Conservation (phyloP, 2,797 vertebrate species). For the Clarias pachynema region DNA sequence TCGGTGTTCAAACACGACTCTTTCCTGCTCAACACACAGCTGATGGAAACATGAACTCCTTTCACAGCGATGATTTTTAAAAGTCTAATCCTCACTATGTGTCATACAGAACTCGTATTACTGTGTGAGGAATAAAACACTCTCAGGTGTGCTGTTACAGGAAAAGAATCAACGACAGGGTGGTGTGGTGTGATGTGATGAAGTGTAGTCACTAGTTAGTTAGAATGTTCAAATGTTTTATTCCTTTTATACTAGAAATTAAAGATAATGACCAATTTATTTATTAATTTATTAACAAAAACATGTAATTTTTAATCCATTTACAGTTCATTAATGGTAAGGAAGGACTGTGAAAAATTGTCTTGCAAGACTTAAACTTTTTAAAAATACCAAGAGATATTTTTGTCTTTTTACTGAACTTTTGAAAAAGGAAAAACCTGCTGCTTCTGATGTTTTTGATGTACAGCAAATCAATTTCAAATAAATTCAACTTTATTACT, state of each 20-base stretch:
- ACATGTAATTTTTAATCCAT: neutral
- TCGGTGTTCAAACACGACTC: conserved; percentile 55
- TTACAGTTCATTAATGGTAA: neutral
- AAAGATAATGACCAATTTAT: neutral
- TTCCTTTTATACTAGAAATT: neutral
- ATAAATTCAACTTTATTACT: no score
- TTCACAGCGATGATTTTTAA: neutral
- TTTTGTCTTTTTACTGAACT: neutral
- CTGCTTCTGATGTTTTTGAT: neutral
- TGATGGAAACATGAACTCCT: neutral
- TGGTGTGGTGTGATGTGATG: neutral
- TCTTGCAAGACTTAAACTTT: neutral
- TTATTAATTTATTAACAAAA: neutral
- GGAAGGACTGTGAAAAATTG: neutral
- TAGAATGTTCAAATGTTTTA: neutral
- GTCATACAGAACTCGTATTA: neutral
- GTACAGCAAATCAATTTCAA: no score
- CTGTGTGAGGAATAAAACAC: neutral
- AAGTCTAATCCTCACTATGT: neutral
- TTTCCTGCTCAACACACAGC: conserved; percentile 9
- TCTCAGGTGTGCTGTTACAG: neutral
- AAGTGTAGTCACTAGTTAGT: neutral
- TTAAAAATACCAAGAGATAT: neutral
- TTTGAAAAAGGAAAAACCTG: neutral
- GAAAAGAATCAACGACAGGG: neutral